Percentiles rank a stretch among this genome's conserved stretches.
These are phyloP conservation scores for Lepidurus packardi DNA, from an alignment of 1,140 invertebrate genomes.

Conservation along the genomic window DNA sequence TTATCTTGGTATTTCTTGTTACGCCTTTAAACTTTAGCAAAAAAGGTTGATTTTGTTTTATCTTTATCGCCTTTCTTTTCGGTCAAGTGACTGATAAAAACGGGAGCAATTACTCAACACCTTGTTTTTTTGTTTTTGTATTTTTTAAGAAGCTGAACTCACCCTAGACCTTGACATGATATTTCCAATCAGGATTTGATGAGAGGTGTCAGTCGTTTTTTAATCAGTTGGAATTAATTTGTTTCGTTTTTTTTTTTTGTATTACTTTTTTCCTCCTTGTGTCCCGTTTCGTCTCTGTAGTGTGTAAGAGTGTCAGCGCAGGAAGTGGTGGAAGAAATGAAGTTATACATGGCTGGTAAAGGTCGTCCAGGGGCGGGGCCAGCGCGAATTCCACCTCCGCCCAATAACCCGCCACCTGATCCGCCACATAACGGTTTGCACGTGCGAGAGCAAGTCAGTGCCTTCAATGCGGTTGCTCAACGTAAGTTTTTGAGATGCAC, in stretches of 20 bases:
- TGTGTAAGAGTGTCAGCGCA: conserved; percentile 77
- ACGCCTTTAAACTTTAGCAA: no score
- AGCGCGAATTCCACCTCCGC: conserved; percentile 44
- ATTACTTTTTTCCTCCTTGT: neutral
- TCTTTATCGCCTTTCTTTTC: conserved; percentile 26
- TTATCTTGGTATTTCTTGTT: no score
- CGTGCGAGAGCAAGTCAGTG: conserved; percentile 54
- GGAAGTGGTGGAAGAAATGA: conserved; percentile 78
- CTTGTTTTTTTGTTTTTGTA: neutral
- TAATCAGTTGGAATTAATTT: neutral
- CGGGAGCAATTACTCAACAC: neutral
- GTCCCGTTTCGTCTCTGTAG: conserved; percentile 45
- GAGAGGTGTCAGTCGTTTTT: neutral
- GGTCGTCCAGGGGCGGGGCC: conserved; percentile 47
- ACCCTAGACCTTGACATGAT: neutral
- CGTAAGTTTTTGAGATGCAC: neutral
- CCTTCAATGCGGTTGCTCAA: conserved; percentile 49
- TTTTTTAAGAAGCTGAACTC: neutral
- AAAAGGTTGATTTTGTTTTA: no score
- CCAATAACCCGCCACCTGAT: conserved; percentile 44
- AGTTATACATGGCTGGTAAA: conserved; percentile 69
- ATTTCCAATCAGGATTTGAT: neutral
- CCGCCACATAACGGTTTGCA: conserved; percentile 55
- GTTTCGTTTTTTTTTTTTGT: neutral
- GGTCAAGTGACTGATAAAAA: neutral